These are phyloP conservation scores for Periophthalmus modestus DNA, from an alignment of 2,113 vertebrate species.

Conservation along the genomic window DNA sequence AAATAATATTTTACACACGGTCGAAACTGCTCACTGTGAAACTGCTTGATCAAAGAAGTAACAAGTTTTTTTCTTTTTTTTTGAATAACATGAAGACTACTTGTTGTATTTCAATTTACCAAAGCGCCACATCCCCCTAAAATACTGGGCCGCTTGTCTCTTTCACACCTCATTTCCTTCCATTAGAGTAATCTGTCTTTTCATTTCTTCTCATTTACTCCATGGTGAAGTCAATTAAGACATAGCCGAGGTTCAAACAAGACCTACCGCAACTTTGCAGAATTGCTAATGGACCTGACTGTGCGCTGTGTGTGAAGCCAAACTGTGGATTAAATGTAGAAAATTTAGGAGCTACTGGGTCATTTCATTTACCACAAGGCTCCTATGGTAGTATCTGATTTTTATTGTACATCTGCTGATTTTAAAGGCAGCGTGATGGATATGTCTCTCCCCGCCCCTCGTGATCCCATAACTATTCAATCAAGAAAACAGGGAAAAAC, in stretches of 20 bases:
- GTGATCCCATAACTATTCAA: conserved; percentile 45
- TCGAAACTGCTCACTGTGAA: neutral
- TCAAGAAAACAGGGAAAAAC: conserved; percentile 21
- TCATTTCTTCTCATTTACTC: conserved; percentile 75
- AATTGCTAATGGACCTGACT: conserved; percentile 29
- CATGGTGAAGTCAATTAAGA: conserved; percentile 71
- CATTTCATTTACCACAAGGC: neutral
- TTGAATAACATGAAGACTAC: neutral
- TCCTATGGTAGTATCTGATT: neutral
- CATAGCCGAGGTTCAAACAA: conserved; percentile 58
- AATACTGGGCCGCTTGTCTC: conserved; percentile 60
- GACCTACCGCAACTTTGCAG: conserved; percentile 45
- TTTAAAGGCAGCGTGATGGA: conserved; percentile 55
- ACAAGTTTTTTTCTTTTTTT: too few relatives aligned
- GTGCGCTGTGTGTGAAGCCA: conserved; percentile 9
- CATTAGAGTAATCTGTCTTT: conserved; percentile 75
- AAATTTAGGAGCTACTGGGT: conserved; percentile 8
- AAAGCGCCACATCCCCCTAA: conserved; percentile 43
- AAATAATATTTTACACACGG: neutral
- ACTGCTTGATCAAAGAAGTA: neutral
- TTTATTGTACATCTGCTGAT: conserved; percentile 16
- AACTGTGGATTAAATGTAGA: conserved; percentile 1
- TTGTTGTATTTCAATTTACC: conserved; percentile 66
- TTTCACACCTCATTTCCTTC: conserved; percentile 74
- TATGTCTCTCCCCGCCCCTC: conserved; percentile 29